phyloP scores from a whole-genome alignment of 2,888 invertebrate genomes.

The Oxyscelio sp. region DNA sequence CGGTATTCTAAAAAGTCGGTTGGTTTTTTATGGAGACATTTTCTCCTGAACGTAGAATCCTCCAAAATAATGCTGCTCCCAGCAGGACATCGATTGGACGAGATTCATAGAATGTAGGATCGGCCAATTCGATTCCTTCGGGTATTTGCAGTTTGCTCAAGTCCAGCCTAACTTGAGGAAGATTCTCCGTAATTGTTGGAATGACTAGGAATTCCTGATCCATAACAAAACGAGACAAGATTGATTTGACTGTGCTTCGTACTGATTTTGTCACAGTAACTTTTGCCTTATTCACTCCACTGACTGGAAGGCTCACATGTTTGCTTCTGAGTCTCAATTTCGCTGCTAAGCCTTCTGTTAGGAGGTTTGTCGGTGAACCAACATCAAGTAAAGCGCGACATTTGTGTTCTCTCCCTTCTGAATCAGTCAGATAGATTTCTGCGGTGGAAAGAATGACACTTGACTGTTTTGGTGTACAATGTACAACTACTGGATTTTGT shows the following conservation, averaged over 20 bases:
- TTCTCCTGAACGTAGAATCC: no score
- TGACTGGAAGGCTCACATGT: not conserved
- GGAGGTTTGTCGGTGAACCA: no score
- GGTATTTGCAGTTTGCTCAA: constrained; percentile 4
- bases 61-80: no score
- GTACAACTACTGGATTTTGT: no score
- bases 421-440: no score
- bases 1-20: no score
- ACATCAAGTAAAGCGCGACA: no score
- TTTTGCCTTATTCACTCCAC: constrained; percentile 6
- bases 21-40: no score
- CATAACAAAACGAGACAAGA: not conserved
- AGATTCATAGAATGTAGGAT: not conserved
- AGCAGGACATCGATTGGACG: constrained; percentile 11
- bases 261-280: not conserved
- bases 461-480: no score
- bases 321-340: not conserved
- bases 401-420: no score
- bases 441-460: no score
- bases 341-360: no score
- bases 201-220: constrained; percentile 5
- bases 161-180: constrained; percentile 10
- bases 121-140: not conserved
- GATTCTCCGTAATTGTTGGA: not conserved
- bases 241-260: not conserved